Evolutionary conservation across 2,888 invertebrate genomes (phyloP), one percentile per base, ranked within the genome.

Genomic region (Morpho helenor): DNA sequence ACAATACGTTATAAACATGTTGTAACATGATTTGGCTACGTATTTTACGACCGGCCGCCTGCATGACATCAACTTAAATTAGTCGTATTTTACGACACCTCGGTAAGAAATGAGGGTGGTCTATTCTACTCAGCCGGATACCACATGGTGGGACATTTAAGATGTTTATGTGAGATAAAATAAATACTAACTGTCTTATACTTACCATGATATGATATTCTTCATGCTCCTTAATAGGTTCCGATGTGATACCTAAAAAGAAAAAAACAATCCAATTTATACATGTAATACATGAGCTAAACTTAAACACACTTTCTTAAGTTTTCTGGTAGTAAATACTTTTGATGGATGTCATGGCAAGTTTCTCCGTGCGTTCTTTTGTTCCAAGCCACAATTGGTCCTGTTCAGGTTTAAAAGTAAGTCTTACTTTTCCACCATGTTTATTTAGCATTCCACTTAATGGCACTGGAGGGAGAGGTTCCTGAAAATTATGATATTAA

Each of bases 311-410:
- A 2, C 0, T 31, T 31, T 31, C 31, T 31, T 31, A 31, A 31
- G 3, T 31, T 31, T n/a, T 31, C 4, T 31, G 31, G 5, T 31
- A 31, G 31, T 31, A 91, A 71, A 96, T 93, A 84, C 94, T 94
- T 88, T 96, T 96, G 71, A 98, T 97, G 56, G 96, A 95, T 71
- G 94, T 95, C 96, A 98, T 97, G 66, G 96, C 94, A 74, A 98
- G 92, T 87, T 97, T 98, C 72, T 97, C 97, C 60, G 98, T 98
- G 70, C 97, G 92, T 80, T 98, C 97, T 87, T 97, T 97, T 50
- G 97, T 97, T 59, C 97, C 97, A 49, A 97, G 94, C 97, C 97
- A 97, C 10, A 97, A 87, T 80, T 97, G 96, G 79, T 98, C 97
- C 67, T 93, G 92, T 79, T 97, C 97, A 72, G 97, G 91, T 91